Conservation (phyloP, 2,797 vertebrate genomes). For the Gastrophryne carolinensis region DNA sequence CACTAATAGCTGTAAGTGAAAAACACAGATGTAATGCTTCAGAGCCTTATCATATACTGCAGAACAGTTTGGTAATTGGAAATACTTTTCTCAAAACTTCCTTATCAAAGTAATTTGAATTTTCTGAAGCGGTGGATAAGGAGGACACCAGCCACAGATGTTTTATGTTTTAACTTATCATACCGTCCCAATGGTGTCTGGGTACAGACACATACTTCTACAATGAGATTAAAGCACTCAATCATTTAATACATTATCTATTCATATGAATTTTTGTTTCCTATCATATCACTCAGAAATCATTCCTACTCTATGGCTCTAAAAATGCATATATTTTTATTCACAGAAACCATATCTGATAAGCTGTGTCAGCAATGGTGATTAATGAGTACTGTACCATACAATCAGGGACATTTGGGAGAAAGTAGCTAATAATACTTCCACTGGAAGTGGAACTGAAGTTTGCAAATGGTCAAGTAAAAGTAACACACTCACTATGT, state of each 20-base stretch:
- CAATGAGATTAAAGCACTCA: constrained; percentile 49
- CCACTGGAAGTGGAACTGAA: no score
- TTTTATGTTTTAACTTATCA: constrained; percentile 46
- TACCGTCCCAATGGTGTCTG: constrained; percentile 40
- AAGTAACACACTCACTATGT: no score
- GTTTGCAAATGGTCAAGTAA: no score
- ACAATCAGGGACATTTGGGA: not conserved
- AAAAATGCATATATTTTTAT: not conserved
- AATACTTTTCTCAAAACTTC: constrained; percentile 41
- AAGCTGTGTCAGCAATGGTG: not conserved
- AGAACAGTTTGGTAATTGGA: constrained; percentile 44
- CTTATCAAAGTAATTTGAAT: constrained; percentile 52
- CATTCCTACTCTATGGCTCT: not conserved
- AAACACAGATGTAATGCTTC: constrained; percentile 28
- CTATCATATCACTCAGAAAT: constrained; percentile 18
- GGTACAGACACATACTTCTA: constrained; percentile 29
- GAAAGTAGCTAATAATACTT: not conserved
- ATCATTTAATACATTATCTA: constrained; percentile 48
- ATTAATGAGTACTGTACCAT: not conserved
- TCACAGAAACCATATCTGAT: not conserved
- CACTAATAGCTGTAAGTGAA: not conserved
- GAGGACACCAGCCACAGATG: constrained; percentile 35
- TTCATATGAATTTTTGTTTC: constrained; percentile 27
- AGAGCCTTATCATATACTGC: constrained; percentile 28
- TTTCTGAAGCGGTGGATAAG: constrained; percentile 30